A percentile compares a stretch with the other conserved stretches of the same genome.
These are phyloP conservation scores for Neomorphus geoffroyi DNA, from an alignment of 2,797 vertebrate genomes.

Conservation along the genomic window DNA sequence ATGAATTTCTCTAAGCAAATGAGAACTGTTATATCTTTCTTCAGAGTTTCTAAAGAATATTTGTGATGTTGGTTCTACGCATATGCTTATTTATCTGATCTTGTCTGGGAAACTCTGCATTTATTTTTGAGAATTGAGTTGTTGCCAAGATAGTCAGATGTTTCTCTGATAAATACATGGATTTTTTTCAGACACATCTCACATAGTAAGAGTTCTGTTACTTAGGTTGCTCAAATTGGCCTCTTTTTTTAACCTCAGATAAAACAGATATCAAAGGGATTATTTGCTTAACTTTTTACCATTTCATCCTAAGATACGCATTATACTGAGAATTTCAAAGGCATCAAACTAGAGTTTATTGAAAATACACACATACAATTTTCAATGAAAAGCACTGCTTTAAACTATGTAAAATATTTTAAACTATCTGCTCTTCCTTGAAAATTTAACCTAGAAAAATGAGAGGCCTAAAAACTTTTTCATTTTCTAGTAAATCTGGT, in stretches of 20 bases:
- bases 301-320: background rate
- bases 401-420: background rate
- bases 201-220: background rate
- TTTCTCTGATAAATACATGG: background rate
- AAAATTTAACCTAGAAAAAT: rapidly evolving
- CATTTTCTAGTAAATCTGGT: background rate
- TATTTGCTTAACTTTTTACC: background rate
- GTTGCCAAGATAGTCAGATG: background rate
- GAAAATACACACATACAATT: background rate
- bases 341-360: background rate
- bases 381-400: background rate
- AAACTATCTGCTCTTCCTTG: background rate
- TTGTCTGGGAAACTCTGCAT: background rate
- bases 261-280: background rate
- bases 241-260: background rate
- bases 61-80: background rate
- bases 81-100: background rate
- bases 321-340: background rate
- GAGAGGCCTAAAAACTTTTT: background rate
- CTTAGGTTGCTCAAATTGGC: background rate
- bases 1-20: background rate
- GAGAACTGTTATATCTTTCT: background rate
- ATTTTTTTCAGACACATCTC: background rate
- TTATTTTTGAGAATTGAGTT: background rate
- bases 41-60: constrained; percentile 1